A percentile compares a stretch with the other conserved stretches of the same genome.
Evolutionary conservation across 1,140 invertebrate genomes (phyloP).

Genomic region (Hylyphantes graminicola): DNA sequence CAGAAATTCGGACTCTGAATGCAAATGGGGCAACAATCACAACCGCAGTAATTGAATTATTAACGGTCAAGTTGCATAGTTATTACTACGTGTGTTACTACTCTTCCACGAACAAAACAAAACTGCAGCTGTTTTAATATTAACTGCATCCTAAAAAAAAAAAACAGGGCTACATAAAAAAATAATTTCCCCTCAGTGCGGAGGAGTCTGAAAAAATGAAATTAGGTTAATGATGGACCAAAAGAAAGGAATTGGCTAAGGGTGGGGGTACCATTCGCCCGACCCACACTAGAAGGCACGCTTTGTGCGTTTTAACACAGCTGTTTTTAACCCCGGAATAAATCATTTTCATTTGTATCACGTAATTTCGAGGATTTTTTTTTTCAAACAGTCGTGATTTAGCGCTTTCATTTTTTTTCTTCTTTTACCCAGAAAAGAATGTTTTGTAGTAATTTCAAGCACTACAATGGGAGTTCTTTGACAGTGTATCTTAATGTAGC

Average conservation of each 20-base stretch:
- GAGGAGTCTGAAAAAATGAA: constrained; percentile 39
- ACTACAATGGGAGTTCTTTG: no score
- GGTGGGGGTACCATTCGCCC: not conserved
- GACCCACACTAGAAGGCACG: constrained; percentile 39
- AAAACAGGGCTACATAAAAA: constrained; percentile 15
- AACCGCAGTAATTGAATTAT: no score
- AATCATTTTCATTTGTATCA: constrained; percentile 51
- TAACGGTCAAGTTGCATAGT: no score
- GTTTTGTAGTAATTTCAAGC: not conserved
- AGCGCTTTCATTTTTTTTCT: constrained; percentile 32
- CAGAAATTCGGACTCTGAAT: no score
- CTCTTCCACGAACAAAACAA: not conserved
- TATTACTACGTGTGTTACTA: no score
- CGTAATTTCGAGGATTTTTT: constrained; percentile 37
- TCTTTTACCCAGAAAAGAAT: not conserved
- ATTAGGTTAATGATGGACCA: constrained; percentile 43
- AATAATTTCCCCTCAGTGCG: constrained; percentile 7
- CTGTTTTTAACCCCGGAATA: constrained; percentile 47
- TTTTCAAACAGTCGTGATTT: constrained; percentile 39
- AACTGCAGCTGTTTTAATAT: constrained; percentile 30
- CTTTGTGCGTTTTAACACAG: constrained; percentile 46
- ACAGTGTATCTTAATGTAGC: no score
- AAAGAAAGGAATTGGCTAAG: constrained; percentile 12
- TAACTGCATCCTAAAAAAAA: constrained; percentile 17
- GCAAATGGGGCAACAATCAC: no score